Evolutionary conservation across 2,113 vertebrate genomes (phyloP).

Genomic region (Cricetomys ansorgei): DNA sequence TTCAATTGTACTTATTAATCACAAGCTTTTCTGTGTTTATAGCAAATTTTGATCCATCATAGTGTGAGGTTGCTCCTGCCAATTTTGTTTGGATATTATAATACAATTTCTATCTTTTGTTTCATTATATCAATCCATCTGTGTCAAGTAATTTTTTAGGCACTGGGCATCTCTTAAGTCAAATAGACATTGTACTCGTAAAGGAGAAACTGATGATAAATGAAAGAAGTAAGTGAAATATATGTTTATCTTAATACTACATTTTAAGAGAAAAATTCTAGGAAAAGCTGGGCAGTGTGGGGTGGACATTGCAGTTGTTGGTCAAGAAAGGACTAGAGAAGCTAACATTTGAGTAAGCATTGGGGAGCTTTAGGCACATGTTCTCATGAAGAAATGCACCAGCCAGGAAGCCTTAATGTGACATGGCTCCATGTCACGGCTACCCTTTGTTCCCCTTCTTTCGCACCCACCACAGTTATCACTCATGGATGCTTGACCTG

Average conservation of each 20-base stretch:
- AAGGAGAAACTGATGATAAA: neutral
- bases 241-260: rapidly evolving
- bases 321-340: rapidly evolving
- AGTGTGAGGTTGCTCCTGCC: neutral
- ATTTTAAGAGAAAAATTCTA: neutral
- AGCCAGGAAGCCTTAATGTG: rapidly evolving
- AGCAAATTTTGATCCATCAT: neutral
- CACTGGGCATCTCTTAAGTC: neutral
- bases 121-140: neutral
- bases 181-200: neutral
- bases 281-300: rapidly evolving
- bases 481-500: rapidly evolving
- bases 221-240: neutral
- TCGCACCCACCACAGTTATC: rapidly evolving
- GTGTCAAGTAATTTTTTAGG: neutral
- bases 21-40: neutral
- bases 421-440: neutral
- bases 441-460: rapidly evolving
- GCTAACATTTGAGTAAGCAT: neutral
- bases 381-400: neutral
- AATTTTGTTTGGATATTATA: neutral
- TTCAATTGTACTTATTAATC: neutral
- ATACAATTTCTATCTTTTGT: neutral
- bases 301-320: rapidly evolving
- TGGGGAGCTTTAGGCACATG: neutral